Percentiles rank a stretch among this genome's conserved stretches.
phyloP scores from a whole-genome alignment of 92 coral and sea anemone genomes.

The Palythoa grandiflora region DNA sequence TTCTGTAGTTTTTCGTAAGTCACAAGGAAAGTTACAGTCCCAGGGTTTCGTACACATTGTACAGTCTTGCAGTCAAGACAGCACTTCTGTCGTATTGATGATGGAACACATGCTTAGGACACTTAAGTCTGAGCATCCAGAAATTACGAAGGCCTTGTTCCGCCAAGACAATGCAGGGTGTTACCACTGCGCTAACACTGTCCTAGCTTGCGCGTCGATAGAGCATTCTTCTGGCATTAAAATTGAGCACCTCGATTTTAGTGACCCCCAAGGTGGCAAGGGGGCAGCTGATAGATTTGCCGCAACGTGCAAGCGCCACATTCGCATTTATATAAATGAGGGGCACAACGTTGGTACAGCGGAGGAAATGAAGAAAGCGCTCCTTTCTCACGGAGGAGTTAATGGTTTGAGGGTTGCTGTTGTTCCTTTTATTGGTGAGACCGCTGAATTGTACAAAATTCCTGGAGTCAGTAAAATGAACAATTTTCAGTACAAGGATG shows the following conservation, averaged over 20 bases:
- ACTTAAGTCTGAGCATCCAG: conserved; percentile 34
- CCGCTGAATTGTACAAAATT: conserved; percentile 15
- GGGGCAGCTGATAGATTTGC: conserved; percentile 61
- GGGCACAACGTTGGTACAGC: conserved; percentile 60
- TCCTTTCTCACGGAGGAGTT: conserved; percentile 53
- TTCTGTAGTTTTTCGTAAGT: conserved; percentile 41
- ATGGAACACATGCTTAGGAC: conserved; percentile 47
- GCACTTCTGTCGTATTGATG: conserved; percentile 51
- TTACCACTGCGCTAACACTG: conserved; percentile 55
- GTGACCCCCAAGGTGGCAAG: conserved; percentile 60
- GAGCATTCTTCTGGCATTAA: conserved; percentile 52
- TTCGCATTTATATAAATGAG: conserved; percentile 57
- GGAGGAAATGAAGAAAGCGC: conserved; percentile 45
- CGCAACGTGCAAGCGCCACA: conserved; percentile 59
- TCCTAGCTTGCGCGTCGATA: conserved; percentile 34
- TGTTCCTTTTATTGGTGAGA: conserved; percentile 13
- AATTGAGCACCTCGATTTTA: conserved; percentile 45
- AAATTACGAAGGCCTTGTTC: conserved; percentile 35
- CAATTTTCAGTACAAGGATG: conserved; percentile 35
- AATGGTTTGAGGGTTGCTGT: conserved; percentile 44
- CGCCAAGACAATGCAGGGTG: conserved; percentile 58
- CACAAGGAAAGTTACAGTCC: conserved; percentile 21
- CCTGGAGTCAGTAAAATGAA: conserved; percentile 37
- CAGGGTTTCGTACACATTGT: conserved; percentile 33
- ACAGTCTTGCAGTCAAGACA: conserved; percentile 52